These are phyloP conservation scores for Microctonus hyperodae DNA, from an alignment of 2,888 invertebrate genomes.

Conservation along the genomic window DNA sequence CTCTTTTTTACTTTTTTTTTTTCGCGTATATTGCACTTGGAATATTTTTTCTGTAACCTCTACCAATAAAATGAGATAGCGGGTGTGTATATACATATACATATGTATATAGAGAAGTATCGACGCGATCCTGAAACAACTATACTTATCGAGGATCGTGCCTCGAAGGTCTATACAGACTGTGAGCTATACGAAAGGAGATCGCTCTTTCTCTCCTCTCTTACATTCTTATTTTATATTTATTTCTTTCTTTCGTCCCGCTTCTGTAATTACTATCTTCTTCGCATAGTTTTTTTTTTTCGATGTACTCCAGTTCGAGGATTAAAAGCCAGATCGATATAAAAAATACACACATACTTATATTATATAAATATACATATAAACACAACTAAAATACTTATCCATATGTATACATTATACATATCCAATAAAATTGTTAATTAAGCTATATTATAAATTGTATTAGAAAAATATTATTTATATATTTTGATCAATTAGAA, in stretches of 20 bases:
- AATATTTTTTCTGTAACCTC: slow-evolving; percentile 57
- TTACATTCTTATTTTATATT: slow-evolving; percentile 43
- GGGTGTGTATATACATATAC: slow-evolving; percentile 44
- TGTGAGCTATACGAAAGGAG: neutral
- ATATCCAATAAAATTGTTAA: neutral
- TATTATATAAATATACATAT: no score
- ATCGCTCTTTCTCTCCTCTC: slow-evolving; percentile 2
- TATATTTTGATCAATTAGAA: no score
- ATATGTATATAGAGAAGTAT: slow-evolving; percentile 47
- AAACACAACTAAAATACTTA: no score
- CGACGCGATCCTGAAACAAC: slow-evolving; percentile 61
- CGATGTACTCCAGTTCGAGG: slow-evolving; percentile 44
- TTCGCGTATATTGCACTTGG: neutral
- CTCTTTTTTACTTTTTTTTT: slow-evolving; percentile 34
- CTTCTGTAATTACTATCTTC: slow-evolving; percentile 63
- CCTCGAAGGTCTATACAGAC: slow-evolving; percentile 56
- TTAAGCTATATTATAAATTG: no score
- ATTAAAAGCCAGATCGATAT: slow-evolving; percentile 38
- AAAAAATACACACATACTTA: neutral
- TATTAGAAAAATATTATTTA: neutral
- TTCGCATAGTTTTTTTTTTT: slow-evolving; percentile 41
- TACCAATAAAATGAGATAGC: slow-evolving; percentile 61
- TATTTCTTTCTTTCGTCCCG: slow-evolving; percentile 52
- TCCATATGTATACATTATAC: no score
- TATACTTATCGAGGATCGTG: slow-evolving; percentile 62